Evolutionary conservation across 2,888 invertebrate species (phyloP).

Genomic region (Melinopterus prodromus): DNA sequence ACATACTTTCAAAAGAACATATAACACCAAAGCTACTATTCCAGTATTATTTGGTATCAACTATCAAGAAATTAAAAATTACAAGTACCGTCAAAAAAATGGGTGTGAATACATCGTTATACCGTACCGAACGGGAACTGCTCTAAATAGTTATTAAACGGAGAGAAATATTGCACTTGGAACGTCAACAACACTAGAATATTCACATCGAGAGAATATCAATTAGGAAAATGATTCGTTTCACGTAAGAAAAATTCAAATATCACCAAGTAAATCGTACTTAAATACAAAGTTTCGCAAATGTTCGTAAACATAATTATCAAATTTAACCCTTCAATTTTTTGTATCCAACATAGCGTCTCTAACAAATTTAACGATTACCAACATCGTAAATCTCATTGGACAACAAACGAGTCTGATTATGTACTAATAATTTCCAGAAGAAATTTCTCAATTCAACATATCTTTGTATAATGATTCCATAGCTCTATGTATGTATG

Average conservation of each 20-base stretch:
- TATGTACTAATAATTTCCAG: neutral
- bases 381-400: neutral
- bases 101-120: neutral
- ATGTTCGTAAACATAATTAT: neutral
- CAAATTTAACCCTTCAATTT: neutral
- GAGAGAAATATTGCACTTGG: neutral
- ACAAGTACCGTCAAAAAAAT: neutral
- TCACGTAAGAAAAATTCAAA: neutral
- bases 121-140: neutral
- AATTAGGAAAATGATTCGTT: neutral
- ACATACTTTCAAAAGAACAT: neutral
- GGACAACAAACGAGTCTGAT: neutral
- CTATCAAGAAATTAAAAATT: neutral
- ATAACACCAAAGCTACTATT: neutral
- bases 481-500: neutral
- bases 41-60: constrained; percentile 4
- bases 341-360: neutral
- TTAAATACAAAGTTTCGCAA: neutral
- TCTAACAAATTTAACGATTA: neutral
- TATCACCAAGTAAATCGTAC: neutral
- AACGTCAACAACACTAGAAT: neutral
- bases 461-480: neutral
- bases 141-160: neutral
- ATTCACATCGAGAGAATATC: neutral
- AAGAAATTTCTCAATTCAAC: neutral